Percentiles rank a stretch among this genome's conserved stretches.
Evolutionary conservation across 2,113 vertebrate genomes (phyloP).

Genomic region (Mustela lutreola): DNA sequence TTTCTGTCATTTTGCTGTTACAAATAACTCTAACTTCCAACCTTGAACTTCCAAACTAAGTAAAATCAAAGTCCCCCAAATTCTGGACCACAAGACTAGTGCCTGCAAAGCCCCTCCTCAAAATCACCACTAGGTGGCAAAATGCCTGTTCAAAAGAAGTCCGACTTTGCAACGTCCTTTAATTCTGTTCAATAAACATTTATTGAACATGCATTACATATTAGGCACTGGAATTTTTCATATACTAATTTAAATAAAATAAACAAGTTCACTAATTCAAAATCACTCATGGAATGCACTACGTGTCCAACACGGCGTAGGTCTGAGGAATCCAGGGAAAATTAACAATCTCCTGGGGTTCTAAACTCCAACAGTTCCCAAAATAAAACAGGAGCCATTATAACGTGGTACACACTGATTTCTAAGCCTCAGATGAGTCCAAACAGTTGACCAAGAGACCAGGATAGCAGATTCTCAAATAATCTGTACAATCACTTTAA

Average conservation of each 20-base stretch:
- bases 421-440: background rate
- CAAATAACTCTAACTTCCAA: background rate
- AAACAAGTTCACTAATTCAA: background rate
- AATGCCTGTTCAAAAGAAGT: background rate
- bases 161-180: background rate
- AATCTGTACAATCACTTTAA: slow-evolving; percentile 1
- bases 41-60: background rate
- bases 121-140: slow-evolving; percentile 36
- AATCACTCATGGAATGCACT: background rate
- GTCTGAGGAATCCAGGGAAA: background rate
- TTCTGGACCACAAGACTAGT: background rate
- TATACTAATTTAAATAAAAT: background rate
- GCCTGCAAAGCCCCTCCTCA: background rate
- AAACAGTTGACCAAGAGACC: background rate
- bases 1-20: background rate
- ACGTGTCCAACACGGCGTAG: background rate
- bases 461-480: background rate
- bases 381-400: background rate
- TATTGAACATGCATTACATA: background rate
- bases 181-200: background rate
- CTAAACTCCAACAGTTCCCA: background rate
- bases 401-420: background rate
- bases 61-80: background rate
- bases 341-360: background rate
- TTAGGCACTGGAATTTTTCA: background rate